Base-by-base conservation (phyloP, 2,797 vertebrate species). In the Hypotaenidia philippensis region DNA sequence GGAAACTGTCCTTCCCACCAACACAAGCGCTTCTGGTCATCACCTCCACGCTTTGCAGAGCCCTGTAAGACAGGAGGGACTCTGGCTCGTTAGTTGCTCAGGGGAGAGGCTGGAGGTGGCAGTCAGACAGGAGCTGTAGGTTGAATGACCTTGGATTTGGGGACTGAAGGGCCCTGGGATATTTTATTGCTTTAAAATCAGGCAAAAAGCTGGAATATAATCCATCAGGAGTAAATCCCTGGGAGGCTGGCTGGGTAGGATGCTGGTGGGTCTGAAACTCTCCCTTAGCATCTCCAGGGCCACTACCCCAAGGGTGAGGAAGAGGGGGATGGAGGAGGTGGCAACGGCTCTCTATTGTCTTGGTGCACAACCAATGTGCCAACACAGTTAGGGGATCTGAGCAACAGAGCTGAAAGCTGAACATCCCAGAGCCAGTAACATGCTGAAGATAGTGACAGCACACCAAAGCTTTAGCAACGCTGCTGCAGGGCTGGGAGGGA, bases 11-110 rank as follows among this genome's bases (percentile, higher is more conserved):
- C 77, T 89, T 63, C 61, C 60, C 74, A 50, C 9, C 27, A 29
- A 1, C 0, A 9, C 1, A 0, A 47, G 25, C 25, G 2, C 49
- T n/a, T 31, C 38, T 45, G 23, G 59, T n/a, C 38, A 63, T 34
- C 63, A 61, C 34, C 56, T 45, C 63, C 15, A 57, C 14, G 47
- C 47, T 76, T 15, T 15, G 9, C 1, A 9, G 26, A 34, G 85
- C 29, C 1, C 0, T 12, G 34, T 38, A 12, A 11, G 40, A 32
- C 47, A 75, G 49, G 61, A 13, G 7, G 1, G 80, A 22, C 80
- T 20, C 25, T 8, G 15, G 59, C 66, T 47, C 13, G 1, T 18
- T 11, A 1, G 14, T 32, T 66, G 45, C 69, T 52, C 40, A 12
- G 23, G 38, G 49, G n/a, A 40, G 50, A 38, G 17, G 34, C 23